These are phyloP conservation scores for Hemiprocne comata DNA, from an alignment of 2,113 vertebrate genomes.

Conservation along the genomic window DNA sequence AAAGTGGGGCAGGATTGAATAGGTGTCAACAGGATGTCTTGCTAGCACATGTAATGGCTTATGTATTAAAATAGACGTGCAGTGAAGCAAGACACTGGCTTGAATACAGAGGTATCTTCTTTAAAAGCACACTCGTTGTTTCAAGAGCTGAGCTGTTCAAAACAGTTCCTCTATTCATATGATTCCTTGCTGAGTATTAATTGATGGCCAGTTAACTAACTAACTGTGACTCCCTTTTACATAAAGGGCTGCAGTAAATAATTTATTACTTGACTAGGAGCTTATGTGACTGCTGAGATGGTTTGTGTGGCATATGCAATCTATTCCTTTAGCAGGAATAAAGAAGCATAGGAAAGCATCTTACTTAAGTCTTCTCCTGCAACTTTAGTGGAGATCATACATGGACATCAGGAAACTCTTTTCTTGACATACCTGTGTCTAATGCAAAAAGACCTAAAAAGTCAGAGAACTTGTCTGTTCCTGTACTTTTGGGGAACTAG, in stretches of 20 bases:
- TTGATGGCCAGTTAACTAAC: not conserved
- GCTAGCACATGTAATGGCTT: not conserved
- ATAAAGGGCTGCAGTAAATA: not conserved
- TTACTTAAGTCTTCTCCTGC: not conserved
- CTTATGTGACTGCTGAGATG: not conserved
- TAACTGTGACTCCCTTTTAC: not conserved
- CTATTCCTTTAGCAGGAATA: not conserved
- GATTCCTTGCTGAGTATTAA: slow-evolving; percentile 11
- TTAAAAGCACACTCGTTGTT: not conserved
- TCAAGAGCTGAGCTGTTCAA: not conserved
- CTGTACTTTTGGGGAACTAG: not conserved
- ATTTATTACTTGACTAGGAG: not conserved
- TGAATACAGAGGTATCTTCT: not conserved
- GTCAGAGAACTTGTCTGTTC: not conserved
- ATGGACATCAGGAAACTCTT: not conserved
- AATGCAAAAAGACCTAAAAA: not conserved
- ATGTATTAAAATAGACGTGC: not conserved
- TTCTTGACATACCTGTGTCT: not conserved
- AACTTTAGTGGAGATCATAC: not conserved
- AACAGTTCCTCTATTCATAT: not conserved
- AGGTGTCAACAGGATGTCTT: slow-evolving; percentile 14
- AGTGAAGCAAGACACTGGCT: not conserved
- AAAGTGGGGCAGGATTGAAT: not conserved
- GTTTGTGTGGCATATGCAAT: not conserved
- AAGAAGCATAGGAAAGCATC: not conserved